Evolutionary conservation across 2,797 vertebrate genomes (phyloP), one percentile per base, ranked within the genome.

Genomic region (Echiichthys vipera): DNA sequence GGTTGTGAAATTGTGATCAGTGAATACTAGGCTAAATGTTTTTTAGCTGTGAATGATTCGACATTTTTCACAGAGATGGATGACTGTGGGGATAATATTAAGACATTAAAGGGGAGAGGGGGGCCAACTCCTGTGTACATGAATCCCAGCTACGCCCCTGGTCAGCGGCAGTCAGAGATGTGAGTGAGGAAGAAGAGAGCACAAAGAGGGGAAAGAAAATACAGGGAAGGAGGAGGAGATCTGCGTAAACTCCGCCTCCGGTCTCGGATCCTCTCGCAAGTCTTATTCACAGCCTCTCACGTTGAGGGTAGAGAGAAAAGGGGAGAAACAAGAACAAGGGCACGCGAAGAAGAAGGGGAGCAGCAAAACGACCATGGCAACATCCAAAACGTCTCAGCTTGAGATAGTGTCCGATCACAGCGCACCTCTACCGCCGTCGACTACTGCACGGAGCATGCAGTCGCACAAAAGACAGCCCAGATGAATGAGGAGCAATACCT

Each of bases 311-410:
- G 85, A 90, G 88, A 92, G 69, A 86, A 89, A 57, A 87, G 22
- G 68, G 75, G 64, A 84, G 83, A 88, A 77, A 79, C 67, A 65
- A 76, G 77, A 64, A 76, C 80, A 74, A 75, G 79, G 74, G 68
- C 70, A 45, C 46, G 47, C 73, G 84, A 58, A 84, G 80, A 82
- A 71, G 65, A 47, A 77, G 86, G 79, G 87, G 87, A 85, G 88
- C 82, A 84, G 87, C 84, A 55, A 57, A 87, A 74, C 89, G 88
- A 94, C 86, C 92, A 94, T 94, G 94, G 94, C 94, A 86, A 72
- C 83, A 80, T 65, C 84, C 86, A 88, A 54, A 78, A 29, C 80
- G 83, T 81, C 87, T 90, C 90, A 91, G 91, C 84, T 30, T n/a
- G 79, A 86, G 85, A 78, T 80, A 78, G 88, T 64, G 86, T 91